Evolutionary conservation across 2,888 invertebrate species (phyloP).

Genomic region (Andricus curvator): DNA sequence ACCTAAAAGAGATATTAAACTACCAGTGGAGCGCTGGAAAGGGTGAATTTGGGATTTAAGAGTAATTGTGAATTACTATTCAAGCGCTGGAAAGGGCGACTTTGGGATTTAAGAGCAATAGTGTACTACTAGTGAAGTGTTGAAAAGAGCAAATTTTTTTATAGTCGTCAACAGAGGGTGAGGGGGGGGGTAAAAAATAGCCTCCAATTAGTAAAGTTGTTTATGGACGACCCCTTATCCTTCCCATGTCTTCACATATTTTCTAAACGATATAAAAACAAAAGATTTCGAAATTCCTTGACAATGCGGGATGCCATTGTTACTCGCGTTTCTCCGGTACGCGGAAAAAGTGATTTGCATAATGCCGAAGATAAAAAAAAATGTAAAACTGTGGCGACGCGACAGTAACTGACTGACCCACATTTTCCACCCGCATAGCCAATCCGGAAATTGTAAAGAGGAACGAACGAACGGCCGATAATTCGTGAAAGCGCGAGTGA

Average conservation of each 20-base stretch:
- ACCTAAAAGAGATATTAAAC: no score
- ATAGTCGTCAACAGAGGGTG: no score
- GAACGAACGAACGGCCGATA: conserved; percentile 45
- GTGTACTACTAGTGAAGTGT: no score
- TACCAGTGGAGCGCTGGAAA: no score
- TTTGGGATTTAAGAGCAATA: no score
- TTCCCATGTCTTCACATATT: not conserved
- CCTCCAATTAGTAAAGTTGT: no score
- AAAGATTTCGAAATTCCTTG: not conserved
- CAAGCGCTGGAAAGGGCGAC: no score
- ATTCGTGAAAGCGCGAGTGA: conserved; percentile 58
- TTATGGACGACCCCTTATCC: no score
- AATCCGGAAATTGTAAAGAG: conserved; percentile 48
- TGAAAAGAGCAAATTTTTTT: no score
- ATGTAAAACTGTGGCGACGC: conserved; percentile 48
- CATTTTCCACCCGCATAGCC: conserved; percentile 53
- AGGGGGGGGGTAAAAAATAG: no score
- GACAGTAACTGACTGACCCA: conserved; percentile 51
- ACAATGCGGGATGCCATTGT: conserved; percentile 9
- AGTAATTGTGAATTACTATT: no score
- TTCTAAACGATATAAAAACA: not conserved
- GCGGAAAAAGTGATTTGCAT: conserved; percentile 52
- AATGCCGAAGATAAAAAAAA: conserved; percentile 53
- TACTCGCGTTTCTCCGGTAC: not conserved
- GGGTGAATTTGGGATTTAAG: no score